Evolutionary conservation across 2,113 vertebrate species (phyloP).

Genomic region (Pleuronectes platessa): DNA sequence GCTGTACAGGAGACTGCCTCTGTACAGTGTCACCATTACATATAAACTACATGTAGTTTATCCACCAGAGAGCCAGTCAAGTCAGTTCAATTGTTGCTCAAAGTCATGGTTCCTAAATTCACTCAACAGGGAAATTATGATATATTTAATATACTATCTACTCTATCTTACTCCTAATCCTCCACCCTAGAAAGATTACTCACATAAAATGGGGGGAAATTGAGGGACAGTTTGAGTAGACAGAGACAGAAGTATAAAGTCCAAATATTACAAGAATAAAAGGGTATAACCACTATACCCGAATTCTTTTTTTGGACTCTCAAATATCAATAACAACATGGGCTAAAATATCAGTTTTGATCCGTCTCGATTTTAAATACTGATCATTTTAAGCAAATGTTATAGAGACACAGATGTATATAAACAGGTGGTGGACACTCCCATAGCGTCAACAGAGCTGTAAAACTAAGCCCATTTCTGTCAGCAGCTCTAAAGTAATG

Average conservation of each 20-base stretch:
- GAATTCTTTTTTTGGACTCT: too few species aligned
- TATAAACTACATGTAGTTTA: too few species aligned
- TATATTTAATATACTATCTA: background rate
- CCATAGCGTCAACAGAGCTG: constrained; percentile 32
- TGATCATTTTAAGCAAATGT: background rate
- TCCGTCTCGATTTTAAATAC: background rate
- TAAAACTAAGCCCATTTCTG: constrained; percentile 48
- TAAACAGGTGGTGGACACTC: constrained; percentile 9
- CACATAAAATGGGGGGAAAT: too few species aligned
- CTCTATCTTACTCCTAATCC: too few species aligned
- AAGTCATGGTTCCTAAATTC: background rate
- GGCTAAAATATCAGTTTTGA: background rate
- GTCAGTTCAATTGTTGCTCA: background rate
- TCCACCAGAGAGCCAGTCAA: background rate
- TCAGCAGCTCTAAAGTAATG: constrained; percentile 35
- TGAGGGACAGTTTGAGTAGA: too few species aligned
- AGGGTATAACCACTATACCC: too few species aligned
- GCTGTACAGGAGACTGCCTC: too few species aligned
- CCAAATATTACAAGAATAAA: too few species aligned
- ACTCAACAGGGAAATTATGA: background rate
- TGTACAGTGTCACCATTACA: too few species aligned
- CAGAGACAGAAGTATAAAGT: too few species aligned
- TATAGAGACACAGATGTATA: background rate
- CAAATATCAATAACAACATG: background rate
- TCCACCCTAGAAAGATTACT: too few species aligned